Base-by-base conservation (phyloP, 1,140 invertebrate species). In the Chironomus striatipennis region DNA sequence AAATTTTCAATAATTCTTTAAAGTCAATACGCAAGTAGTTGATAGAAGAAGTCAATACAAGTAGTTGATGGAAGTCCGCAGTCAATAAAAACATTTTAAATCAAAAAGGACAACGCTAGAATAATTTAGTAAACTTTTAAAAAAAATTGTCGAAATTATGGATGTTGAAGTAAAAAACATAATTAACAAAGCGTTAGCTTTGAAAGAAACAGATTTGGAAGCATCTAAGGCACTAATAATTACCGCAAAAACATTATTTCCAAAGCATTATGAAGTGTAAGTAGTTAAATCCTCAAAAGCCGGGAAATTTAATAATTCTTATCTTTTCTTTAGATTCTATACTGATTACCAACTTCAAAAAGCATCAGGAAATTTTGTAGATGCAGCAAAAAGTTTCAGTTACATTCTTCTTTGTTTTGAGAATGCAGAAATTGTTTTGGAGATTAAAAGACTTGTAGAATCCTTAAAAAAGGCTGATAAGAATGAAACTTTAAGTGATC, bases 171-270 rank as follows among this genome's bases (percentile, higher is more conserved):
- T 70, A 0, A 9, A 70, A 70, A 17, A 70, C 9, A 18, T 70
- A 5, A 70, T 70, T 70, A 18, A 20, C 4, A 70, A 70, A 7
- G 65, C 65, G 20, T 21, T 70, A 70, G 65, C 20, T 20, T 70
- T 70, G 20, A 70, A 70, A 70, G 85, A 88, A 74, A 83, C 80
- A 43, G 91, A 95, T 82, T 88, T 90, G 75, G 88, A 88, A 82
- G 87, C 90, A 43, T 92, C 93, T 1, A 95, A 95, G 86, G 90
- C 93, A 20, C 96, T 93, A 93, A 89, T 95, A 83, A 87, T 96
- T n/a, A 95, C 93, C 8, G 93, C 93, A 0, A 93, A 92, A 87
- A 92, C 91, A 8, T 85, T 96, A 75, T 94, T 90, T 85, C 93
- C 93, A 0, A 87, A 90, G 43, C 93, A 93, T 80, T 94, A 94